phyloP scores from a whole-genome alignment of 1,140 invertebrate species.

The Drosophila orena region DNA sequence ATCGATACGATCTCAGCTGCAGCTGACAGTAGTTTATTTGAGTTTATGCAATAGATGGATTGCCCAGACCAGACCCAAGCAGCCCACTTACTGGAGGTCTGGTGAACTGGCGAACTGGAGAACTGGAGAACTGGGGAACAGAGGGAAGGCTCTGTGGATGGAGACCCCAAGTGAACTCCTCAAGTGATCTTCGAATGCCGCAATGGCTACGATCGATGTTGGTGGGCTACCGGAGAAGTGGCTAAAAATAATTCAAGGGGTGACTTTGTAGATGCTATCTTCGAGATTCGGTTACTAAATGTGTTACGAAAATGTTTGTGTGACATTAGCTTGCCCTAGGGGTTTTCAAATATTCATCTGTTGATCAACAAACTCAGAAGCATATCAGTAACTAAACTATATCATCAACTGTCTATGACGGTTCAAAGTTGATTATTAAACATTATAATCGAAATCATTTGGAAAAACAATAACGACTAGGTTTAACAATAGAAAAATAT shows the following conservation, averaged over 20 bases:
- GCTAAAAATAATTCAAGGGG: constrained; percentile 6
- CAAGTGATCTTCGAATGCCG: constrained; percentile 1
- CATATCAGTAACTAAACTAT: too few relatives aligned
- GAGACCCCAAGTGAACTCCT: constrained; percentile 10
- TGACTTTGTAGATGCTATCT: neutral
- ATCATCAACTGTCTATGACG: too few relatives aligned
- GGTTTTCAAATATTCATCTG: neutral
- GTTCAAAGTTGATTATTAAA: neutral
- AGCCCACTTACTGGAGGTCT: constrained; percentile 29
- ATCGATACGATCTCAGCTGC: constrained; percentile 48
- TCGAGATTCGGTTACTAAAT: neutral
- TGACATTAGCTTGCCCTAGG: neutral
- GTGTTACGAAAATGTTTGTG: neutral
- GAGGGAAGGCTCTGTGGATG: neutral
- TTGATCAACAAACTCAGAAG: too few relatives aligned
- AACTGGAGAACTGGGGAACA: neutral
- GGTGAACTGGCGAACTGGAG: neutral
- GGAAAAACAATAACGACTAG: too few relatives aligned
- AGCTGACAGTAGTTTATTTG: constrained; percentile 41
- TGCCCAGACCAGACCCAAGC: constrained; percentile 4
- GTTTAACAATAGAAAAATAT: too few relatives aligned
- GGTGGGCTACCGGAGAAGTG: constrained; percentile 6
- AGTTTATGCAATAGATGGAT: constrained; percentile 44
- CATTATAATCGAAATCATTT: neutral
- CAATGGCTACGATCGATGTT: neutral